Evolutionary conservation across 2,797 vertebrate genomes (phyloP).

Genomic region (Hafferia zeledoni): DNA sequence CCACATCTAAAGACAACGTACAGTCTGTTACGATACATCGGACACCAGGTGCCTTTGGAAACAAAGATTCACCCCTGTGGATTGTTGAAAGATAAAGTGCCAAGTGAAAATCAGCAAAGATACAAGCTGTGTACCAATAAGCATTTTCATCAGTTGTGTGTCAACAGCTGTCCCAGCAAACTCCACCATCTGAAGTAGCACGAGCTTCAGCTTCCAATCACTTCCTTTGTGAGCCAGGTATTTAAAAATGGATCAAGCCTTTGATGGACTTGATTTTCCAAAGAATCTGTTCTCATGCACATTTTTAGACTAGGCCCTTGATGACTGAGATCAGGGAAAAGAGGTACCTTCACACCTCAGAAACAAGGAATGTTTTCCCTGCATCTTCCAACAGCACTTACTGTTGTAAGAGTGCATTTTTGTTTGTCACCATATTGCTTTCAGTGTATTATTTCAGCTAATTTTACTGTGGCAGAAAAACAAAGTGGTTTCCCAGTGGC

Average conservation of each 20-base stretch:
- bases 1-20: not conserved
- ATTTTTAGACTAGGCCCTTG: not conserved
- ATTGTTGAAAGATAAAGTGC: not conserved
- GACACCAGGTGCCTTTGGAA: not conserved
- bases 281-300: not conserved
- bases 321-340: not conserved
- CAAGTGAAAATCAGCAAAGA: not conserved
- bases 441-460: not conserved
- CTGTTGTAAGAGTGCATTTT: not conserved
- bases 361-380: not conserved
- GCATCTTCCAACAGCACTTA: not conserved
- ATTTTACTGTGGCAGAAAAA: not conserved
- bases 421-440: not conserved
- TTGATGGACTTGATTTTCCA: not conserved
- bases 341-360: not conserved
- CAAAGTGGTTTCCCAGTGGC: not conserved
- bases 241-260: not conserved
- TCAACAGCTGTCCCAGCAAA: not conserved
- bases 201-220: not conserved
- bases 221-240: not conserved
- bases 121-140: not conserved
- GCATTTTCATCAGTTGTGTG: not conserved
- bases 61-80: not conserved
- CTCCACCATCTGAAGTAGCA: not conserved
- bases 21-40: not conserved